Evolutionary conservation across 2,888 invertebrate genomes (phyloP).

Genomic region (Rotaria socialis): DNA sequence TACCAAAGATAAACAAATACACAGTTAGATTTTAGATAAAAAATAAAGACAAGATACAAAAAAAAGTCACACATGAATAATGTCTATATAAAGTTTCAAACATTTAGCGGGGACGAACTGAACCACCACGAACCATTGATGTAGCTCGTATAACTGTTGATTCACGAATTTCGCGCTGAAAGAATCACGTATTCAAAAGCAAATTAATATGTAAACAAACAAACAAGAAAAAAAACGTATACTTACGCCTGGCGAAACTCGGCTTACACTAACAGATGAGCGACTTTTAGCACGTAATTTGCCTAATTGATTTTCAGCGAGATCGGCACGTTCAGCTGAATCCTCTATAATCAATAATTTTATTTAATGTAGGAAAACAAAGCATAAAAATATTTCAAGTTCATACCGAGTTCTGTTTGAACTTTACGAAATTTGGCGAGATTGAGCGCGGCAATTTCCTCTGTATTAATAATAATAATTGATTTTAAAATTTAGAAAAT

Average conservation of each 20-base stretch:
- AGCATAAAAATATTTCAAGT: neutral
- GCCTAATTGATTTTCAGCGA: conserved; percentile 60
- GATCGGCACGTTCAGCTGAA: conserved; percentile 62
- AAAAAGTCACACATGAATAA: neutral
- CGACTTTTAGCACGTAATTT: conserved; percentile 59
- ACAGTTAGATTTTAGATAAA: neutral
- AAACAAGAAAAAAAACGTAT: neutral
- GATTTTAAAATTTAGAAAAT: neutral
- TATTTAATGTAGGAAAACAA: neutral
- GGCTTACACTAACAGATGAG: conserved; percentile 44
- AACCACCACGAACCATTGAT: neutral
- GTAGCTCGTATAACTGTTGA: neutral
- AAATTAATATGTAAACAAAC: too few relatives aligned
- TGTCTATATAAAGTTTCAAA: neutral
- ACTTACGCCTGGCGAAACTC: conserved; percentile 23
- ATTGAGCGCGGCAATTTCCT: conserved; percentile 62
- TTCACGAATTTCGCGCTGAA: neutral
- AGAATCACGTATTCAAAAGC: too few relatives aligned
- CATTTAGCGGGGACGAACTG: neutral
- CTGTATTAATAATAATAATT: conserved; percentile 46
- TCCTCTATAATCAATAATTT: conserved; percentile 55
- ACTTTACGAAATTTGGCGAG: conserved; percentile 63
- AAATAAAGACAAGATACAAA: neutral
- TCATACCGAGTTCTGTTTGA: conserved; percentile 59
- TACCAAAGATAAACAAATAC: neutral